Percentiles rank a stretch among this genome's conserved stretches.
phyloP scores from a whole-genome alignment of 2,113 vertebrate genomes.

The Leucopternis melanops region DNA sequence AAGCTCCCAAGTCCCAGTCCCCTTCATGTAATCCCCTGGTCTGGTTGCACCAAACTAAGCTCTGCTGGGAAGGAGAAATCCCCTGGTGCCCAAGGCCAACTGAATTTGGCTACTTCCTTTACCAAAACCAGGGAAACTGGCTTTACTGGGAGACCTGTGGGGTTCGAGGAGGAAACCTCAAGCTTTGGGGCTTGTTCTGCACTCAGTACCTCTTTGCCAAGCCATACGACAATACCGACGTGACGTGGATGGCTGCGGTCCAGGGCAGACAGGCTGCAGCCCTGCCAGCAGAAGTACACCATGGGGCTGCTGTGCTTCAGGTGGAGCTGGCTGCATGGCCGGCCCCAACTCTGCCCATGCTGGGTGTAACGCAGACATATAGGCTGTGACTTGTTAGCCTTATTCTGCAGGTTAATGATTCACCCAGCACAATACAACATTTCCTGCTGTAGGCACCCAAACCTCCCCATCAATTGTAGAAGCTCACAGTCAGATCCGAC shows the following conservation, averaged over 20 bases:
- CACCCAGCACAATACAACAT: background rate
- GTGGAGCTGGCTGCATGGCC: fast-evolving
- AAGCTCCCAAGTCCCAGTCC: background rate
- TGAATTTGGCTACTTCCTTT: background rate
- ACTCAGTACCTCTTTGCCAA: background rate
- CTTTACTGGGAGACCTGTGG: background rate
- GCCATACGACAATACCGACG: fast-evolving
- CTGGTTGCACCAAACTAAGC: background rate
- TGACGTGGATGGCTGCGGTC: background rate
- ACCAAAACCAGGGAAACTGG: background rate
- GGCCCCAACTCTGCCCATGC: background rate
- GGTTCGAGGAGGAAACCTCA: background rate
- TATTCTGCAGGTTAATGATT: background rate
- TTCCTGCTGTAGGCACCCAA: background rate
- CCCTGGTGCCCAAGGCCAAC: background rate
- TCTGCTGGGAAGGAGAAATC: background rate
- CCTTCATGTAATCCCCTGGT: background rate
- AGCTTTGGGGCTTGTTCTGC: background rate
- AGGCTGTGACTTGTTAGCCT: background rate
- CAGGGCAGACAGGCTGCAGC: background rate
- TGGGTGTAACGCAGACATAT: background rate
- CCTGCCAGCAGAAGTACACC: background rate
- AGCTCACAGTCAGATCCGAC: background rate
- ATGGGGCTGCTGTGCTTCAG: fast-evolving
- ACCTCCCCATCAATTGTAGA: background rate